A percentile compares a stretch with the other conserved stretches of the same genome.
These are phyloP conservation scores for Drosophila tani DNA, from an alignment of 1,140 invertebrate genomes.

Conservation along the genomic window DNA sequence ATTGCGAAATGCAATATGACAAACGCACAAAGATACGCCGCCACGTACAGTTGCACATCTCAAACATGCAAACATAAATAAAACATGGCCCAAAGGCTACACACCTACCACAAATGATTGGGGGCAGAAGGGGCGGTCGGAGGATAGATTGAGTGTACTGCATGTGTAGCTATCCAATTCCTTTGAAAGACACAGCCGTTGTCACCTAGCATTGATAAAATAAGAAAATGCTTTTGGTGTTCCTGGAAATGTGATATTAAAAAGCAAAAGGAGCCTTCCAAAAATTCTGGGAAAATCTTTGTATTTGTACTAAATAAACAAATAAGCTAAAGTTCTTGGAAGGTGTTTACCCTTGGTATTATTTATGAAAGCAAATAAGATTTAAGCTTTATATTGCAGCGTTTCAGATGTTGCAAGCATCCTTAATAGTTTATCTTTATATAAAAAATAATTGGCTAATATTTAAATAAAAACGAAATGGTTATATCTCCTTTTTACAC, in stretches of 20 bases:
- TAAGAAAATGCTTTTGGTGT: background rate
- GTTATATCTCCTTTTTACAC: background rate
- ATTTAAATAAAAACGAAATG: background rate
- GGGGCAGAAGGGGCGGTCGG: background rate
- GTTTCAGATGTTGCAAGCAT: background rate
- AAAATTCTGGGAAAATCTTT: background rate
- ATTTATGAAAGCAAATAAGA: background rate
- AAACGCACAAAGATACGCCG: conserved; percentile 36
- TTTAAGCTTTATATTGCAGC: background rate
- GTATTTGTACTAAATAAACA: background rate
- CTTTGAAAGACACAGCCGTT: background rate
- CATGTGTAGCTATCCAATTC: background rate
- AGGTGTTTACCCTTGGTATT: background rate
- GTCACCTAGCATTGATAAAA: conserved; percentile 1
- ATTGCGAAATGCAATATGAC: conserved; percentile 40
- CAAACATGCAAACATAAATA: conserved; percentile 25
- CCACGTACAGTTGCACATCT: conserved; percentile 11
- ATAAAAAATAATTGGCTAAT: background rate
- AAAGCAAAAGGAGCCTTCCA: background rate
- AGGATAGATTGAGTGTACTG: background rate
- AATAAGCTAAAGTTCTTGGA: background rate
- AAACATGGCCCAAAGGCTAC: conserved; percentile 18
- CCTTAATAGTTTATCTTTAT: background rate
- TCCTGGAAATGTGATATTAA: background rate
- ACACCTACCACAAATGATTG: background rate